These are phyloP conservation scores for Subacronicta megacephala DNA, from an alignment of 2,888 invertebrate species.

Conservation along the genomic window DNA sequence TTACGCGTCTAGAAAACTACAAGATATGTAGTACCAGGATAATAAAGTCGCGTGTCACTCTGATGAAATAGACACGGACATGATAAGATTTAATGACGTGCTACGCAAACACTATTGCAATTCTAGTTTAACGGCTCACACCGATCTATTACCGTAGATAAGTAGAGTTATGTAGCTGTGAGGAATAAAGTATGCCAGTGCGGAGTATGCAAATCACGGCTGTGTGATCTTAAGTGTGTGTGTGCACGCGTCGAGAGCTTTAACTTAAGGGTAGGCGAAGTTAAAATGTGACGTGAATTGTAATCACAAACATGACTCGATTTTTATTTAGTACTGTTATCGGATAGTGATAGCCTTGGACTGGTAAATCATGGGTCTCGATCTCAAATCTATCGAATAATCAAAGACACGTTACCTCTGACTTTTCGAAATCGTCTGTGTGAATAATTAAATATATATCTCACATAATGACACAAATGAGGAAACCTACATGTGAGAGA, in stretches of 20 bases:
- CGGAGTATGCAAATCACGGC: slow-evolving; percentile 55
- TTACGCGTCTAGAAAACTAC: slow-evolving; percentile 5
- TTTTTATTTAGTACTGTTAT: not conserved
- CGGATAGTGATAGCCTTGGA: too few species aligned
- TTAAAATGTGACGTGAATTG: slow-evolving; percentile 24
- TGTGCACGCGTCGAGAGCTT: slow-evolving; percentile 46
- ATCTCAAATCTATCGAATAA: too few species aligned
- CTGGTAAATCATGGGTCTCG: too few species aligned
- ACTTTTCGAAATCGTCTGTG: too few species aligned
- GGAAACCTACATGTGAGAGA: too few species aligned
- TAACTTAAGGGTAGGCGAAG: slow-evolving; percentile 31
- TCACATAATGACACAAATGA: too few species aligned
- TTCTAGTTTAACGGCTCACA: slow-evolving; percentile 57
- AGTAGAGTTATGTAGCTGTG: slow-evolving; percentile 54
- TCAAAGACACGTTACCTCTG: too few species aligned
- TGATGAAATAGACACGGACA: slow-evolving; percentile 53
- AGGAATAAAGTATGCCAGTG: slow-evolving; percentile 52
- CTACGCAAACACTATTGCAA: slow-evolving; percentile 59
- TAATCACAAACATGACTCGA: not conserved
- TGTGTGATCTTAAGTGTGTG: slow-evolving; percentile 56
- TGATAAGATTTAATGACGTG: slow-evolving; percentile 60
- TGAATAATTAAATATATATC: too few species aligned
- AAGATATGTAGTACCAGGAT: slow-evolving; percentile 25
- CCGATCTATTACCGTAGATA: slow-evolving; percentile 59
- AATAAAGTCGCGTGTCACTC: slow-evolving; percentile 50